phyloP scores from a whole-genome alignment of 2,888 invertebrate species.

The Serripes groenlandicus region DNA sequence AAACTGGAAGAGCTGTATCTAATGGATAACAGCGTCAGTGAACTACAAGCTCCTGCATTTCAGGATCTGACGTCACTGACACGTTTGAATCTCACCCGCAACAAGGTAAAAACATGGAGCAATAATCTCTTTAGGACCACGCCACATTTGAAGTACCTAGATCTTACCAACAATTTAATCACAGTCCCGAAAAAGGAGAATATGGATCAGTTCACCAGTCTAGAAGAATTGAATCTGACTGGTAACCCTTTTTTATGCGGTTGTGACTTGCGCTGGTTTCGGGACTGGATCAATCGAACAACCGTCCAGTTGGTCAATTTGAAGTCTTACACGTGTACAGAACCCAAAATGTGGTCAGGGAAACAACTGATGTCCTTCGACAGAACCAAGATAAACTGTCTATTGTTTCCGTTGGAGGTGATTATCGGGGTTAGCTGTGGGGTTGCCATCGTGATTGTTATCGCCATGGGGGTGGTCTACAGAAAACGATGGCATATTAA shows the following conservation, averaged over 20 bases:
- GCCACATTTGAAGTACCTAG: conserved; percentile 64
- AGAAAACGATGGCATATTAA: conserved; percentile 67
- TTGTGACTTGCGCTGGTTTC: conserved; percentile 95
- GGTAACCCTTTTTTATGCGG: conserved; percentile 96
- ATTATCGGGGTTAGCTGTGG: conserved; percentile 53
- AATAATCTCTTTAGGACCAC: conserved; percentile 62
- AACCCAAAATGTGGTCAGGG: conserved; percentile 71
- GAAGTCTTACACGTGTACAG: conserved; percentile 69
- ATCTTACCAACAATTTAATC: conserved; percentile 83
- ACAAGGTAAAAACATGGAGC: conserved; percentile 86
- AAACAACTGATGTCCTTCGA: conserved; percentile 70
- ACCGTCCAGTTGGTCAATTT: conserved; percentile 49
- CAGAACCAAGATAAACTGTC: conserved; percentile 72
- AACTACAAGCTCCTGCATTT: conserved; percentile 83
- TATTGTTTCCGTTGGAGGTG: conserved; percentile 60
- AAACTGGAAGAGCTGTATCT: conserved; percentile 78
- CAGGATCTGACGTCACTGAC: conserved; percentile 91
- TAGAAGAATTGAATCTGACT: conserved; percentile 89
- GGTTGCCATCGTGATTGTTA: conserved; percentile 46
- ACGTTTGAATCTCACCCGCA: conserved; percentile 90
- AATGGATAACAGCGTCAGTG: conserved; percentile 80
- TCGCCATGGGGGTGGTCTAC: conserved; percentile 46
- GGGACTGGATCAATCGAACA: conserved; percentile 97
- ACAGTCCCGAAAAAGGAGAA: conserved; percentile 81
- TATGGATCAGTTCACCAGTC: conserved; percentile 89